Evolutionary conservation across 30 jellyfish, hydroid and myxozoan species (phyloP).

Genomic region (Aurelia sp.): DNA sequence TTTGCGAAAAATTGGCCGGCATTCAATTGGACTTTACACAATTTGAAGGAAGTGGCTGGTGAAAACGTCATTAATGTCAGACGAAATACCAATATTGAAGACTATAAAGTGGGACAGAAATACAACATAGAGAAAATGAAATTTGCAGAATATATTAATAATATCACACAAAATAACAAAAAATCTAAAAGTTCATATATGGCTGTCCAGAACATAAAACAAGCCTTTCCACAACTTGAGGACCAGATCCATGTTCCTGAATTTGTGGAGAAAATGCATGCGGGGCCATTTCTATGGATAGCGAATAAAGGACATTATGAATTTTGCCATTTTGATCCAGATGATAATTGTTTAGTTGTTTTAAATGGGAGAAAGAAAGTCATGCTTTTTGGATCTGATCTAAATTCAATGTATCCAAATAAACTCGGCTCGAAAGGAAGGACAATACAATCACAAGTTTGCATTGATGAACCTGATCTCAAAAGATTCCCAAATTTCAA

Average conservation of each 20-base stretch:
- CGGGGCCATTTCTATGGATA: conserved; percentile 97
- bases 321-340: conserved; percentile 98
- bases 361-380: conserved; percentile 87
- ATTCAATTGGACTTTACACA: conserved; percentile 72
- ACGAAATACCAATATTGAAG: conserved; percentile 77
- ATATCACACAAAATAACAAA: conserved; percentile 57
- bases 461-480: conserved; percentile 80
- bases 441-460: conserved; percentile 90
- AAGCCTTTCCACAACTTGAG: conserved; percentile 91
- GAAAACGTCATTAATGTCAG: conserved; percentile 83
- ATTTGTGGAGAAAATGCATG: conserved; percentile 87
- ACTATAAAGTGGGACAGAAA: conserved; percentile 90
- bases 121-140: conserved; percentile 91
- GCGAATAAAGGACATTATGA: conserved; percentile 93
- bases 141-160: conserved; percentile 81
- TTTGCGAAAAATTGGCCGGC: conserved; percentile 94
- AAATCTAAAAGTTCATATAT: conserved; percentile 78
- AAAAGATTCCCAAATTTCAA: conserved; percentile 64
- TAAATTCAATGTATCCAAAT: conserved; percentile 86
- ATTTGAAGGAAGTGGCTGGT: conserved; percentile 82
- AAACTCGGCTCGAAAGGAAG: conserved; percentile 96
- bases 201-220: conserved; percentile 97
- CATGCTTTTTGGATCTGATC: conserved; percentile 79
- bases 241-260: conserved; percentile 71
- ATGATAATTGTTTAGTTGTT: conserved; percentile 83